phyloP scores from a whole-genome alignment of 2,113 vertebrate species.

The Laticauda colubrina region DNA sequence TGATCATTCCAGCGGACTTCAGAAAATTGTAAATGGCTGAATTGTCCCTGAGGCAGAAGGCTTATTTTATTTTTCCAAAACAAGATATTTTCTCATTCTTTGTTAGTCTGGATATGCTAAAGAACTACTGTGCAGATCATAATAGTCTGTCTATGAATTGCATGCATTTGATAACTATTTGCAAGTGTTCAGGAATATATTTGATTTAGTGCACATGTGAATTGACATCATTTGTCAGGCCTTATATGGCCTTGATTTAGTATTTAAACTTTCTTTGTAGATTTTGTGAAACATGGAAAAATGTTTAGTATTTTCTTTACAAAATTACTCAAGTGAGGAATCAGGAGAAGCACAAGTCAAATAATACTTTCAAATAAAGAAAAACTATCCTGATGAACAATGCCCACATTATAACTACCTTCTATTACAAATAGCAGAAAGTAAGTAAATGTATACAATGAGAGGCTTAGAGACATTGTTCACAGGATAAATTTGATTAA shows the following conservation, averaged over 20 bases:
- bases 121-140: neutral
- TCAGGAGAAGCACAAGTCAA: constrained; percentile 46
- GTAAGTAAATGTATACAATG: neutral
- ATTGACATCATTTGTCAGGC: neutral
- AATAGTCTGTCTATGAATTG: constrained; percentile 2
- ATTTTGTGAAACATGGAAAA: constrained; percentile 19
- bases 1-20: neutral
- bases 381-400: constrained; percentile 62
- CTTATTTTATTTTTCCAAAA: neutral
- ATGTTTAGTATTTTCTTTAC: constrained; percentile 15
- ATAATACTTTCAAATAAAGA: constrained; percentile 42
- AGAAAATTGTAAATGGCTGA: constrained; percentile 29
- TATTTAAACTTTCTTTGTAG: constrained; percentile 8
- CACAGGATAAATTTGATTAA: constrained; percentile 52
- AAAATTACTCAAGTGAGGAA: constrained; percentile 47
- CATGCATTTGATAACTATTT: constrained; percentile 25
- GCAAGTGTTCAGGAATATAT: constrained; percentile 1
- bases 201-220: constrained; percentile 15
- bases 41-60: constrained; percentile 25
- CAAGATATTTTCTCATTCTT: constrained; percentile 15
- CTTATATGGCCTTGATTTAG: constrained; percentile 1
- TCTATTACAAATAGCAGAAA: constrained; percentile 35
- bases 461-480: constrained; percentile 61
- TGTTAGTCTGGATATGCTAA: accelerated
- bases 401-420: constrained; percentile 49